Evolutionary conservation across 1,140 invertebrate species (phyloP).

Genomic region (Zaprionus africanus): DNA sequence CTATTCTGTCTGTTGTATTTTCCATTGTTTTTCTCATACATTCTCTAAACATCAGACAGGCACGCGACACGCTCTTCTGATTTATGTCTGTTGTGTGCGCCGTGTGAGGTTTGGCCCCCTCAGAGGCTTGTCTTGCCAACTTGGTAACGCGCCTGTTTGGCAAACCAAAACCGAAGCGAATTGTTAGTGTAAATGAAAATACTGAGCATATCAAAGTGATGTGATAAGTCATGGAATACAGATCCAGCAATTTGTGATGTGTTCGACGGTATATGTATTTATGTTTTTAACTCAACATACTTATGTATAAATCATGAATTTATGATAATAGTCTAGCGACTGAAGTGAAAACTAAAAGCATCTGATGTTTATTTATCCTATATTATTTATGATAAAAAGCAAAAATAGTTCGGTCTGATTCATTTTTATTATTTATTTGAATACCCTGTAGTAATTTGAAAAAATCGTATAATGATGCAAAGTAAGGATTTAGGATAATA

Average conservation of each 20-base stretch:
- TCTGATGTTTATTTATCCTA: conserved; percentile 29
- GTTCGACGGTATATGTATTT: conserved; percentile 11
- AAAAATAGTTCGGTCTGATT: conserved; percentile 19
- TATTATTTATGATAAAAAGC: conserved; percentile 23
- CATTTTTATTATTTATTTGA: neutral
- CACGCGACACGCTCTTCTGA: conserved; percentile 67
- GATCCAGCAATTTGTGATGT: conserved; percentile 51
- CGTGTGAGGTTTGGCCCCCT: conserved; percentile 19
- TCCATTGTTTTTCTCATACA: conserved; percentile 36
- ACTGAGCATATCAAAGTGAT: conserved; percentile 36
- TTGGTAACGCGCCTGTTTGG: conserved; percentile 14
- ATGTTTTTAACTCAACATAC: neutral
- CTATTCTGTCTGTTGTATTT: conserved; percentile 6
- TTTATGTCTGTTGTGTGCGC: conserved; percentile 68
- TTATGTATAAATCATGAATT: conserved; percentile 16
- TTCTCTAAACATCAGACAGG: conserved; percentile 39
- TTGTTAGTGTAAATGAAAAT: conserved; percentile 34
- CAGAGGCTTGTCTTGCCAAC: neutral
- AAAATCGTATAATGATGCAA: no score
- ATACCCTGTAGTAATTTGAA: neutral
- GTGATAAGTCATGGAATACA: neutral
- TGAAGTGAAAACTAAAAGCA: conserved; percentile 8
- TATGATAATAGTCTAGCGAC: conserved; percentile 19
- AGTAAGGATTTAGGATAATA: no score
- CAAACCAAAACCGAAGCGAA: conserved; percentile 43